phyloP scores from a whole-genome alignment of 2,797 vertebrate genomes.

The Crax fasciolata region DNA sequence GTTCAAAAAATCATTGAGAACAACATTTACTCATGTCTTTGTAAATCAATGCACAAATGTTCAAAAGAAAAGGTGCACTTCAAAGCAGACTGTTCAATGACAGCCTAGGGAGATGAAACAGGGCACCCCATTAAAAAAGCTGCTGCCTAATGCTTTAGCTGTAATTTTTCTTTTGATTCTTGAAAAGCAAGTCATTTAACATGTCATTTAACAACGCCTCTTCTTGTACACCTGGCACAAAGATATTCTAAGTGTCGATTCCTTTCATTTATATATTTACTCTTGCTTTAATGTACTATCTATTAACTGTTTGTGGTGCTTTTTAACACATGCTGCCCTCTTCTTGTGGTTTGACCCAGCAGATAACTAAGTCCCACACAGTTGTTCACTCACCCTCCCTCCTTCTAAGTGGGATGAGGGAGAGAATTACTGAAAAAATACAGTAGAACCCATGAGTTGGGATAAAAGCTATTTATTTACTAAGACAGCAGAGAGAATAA shows the following conservation, averaged over 20 bases:
- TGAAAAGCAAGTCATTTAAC: slow-evolving; percentile 5
- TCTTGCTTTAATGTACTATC: neutral
- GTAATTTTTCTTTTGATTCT: slow-evolving; percentile 28
- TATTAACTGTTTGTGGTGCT: neutral
- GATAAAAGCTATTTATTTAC: no score
- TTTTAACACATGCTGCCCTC: neutral
- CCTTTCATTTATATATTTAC: neutral
- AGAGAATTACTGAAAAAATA: no score
- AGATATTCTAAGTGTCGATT: neutral
- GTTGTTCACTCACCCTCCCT: no score
- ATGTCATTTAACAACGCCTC: neutral
- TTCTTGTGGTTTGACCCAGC: no score
- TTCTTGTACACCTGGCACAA: neutral
- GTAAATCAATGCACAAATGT: slow-evolving; percentile 22
- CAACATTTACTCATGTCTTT: neutral
- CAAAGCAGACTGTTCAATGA: slow-evolving; percentile 28
- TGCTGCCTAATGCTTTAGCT: neutral
- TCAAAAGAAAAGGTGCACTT: slow-evolving; percentile 1
- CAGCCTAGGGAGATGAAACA: slow-evolving; percentile 26
- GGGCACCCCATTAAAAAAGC: neutral
- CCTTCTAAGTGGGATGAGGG: no score
- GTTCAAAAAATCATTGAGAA: neutral
- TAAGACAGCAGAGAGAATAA: no score
- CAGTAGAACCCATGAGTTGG: no score
- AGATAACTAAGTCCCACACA: no score